These are phyloP conservation scores for Gnathonemus echidnorhynchus DNA, from an alignment of 2,113 vertebrate genomes.

Conservation along the genomic window DNA sequence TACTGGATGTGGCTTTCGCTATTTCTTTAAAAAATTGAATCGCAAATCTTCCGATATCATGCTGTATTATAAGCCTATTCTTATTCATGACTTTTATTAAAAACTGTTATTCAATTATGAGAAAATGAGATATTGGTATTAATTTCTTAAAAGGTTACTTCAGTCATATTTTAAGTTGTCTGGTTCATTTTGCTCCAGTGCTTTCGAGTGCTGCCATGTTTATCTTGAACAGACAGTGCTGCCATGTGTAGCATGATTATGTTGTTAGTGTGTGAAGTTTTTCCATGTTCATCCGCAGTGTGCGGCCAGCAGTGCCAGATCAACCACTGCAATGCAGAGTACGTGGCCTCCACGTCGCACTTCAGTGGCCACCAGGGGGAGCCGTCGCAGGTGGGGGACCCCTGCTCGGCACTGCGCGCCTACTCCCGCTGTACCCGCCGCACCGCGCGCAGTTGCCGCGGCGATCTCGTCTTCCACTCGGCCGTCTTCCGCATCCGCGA, in stretches of 20 bases:
- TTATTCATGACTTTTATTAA: background rate
- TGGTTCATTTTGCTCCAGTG: background rate
- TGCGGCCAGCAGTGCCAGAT: constrained; percentile 70
- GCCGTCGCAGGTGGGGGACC: constrained; percentile 50
- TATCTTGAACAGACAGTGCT: background rate
- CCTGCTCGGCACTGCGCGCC: constrained; percentile 66
- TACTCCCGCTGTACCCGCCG: constrained; percentile 63
- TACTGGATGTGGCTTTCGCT: background rate
- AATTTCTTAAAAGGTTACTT: background rate
- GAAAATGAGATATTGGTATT: background rate
- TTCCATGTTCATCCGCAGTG: constrained; percentile 38
- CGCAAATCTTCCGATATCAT: background rate
- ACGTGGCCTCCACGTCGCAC: constrained; percentile 64
- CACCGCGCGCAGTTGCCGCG: constrained; percentile 63
- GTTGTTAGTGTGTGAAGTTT: background rate
- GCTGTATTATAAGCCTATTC: background rate
- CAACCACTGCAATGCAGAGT: constrained; percentile 68
- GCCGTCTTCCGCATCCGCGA: constrained; percentile 70
- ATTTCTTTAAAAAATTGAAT: background rate
- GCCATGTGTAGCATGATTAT: background rate
- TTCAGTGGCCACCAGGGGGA: constrained; percentile 62
- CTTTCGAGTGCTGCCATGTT: background rate
- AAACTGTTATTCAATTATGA: background rate
- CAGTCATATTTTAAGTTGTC: background rate
- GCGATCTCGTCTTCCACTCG: constrained; percentile 70